Percentiles rank a stretch among this genome's conserved stretches.
Conservation (phyloP, 2,113 vertebrate genomes). For the Phalacrocorax pelagicus region DNA sequence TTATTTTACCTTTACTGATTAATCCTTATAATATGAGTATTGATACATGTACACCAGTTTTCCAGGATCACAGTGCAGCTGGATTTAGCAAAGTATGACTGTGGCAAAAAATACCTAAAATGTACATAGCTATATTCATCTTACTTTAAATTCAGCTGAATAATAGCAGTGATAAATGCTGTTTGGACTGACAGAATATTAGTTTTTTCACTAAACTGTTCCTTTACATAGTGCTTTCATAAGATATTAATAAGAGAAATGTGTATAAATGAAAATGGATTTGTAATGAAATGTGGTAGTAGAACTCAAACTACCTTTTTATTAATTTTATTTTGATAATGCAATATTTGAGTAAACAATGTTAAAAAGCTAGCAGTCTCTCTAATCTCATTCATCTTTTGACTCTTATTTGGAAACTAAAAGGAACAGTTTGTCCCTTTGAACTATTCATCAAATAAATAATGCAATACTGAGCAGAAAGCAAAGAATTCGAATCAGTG, state of each 20-base stretch:
- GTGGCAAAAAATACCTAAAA: neutral
- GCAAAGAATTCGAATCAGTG: neutral
- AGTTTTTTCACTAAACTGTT: neutral
- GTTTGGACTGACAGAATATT: neutral
- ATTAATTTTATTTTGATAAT: neutral
- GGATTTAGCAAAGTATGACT: neutral
- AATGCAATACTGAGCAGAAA: neutral
- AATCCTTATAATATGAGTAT: neutral
- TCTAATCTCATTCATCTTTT: neutral
- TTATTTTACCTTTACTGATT: conserved; percentile 28
- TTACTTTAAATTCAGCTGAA: neutral
- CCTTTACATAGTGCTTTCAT: neutral
- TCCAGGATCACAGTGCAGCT: neutral
- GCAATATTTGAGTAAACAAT: neutral
- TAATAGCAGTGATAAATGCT: neutral
- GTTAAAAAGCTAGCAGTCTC: neutral
- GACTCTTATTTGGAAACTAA: neutral
- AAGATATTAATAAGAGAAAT: neutral
- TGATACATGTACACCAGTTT: neutral
- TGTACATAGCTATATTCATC: neutral
- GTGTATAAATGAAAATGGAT: neutral
- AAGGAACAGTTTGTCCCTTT: neutral
- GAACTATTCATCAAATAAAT: neutral
- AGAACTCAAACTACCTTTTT: neutral
- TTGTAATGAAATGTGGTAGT: neutral